Percentiles rank a stretch among this genome's conserved stretches.
These are phyloP conservation scores for Notiomystis cincta DNA, from an alignment of 2,113 vertebrate genomes.

Conservation along the genomic window DNA sequence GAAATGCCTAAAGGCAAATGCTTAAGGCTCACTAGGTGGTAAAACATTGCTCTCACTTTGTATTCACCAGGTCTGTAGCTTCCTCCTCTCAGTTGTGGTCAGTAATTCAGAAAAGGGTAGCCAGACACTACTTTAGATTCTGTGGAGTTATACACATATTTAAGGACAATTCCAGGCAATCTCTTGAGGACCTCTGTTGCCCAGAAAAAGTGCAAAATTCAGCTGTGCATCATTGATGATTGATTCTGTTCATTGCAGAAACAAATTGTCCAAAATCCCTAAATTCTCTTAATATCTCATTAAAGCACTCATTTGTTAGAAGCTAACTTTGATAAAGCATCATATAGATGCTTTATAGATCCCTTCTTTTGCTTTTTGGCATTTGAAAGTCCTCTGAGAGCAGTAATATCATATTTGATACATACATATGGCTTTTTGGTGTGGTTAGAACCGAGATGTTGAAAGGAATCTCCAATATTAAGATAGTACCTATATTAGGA, in stretches of 20 bases:
- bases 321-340: not conserved
- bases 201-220: not conserved
- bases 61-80: not conserved
- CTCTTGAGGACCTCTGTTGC: not conserved
- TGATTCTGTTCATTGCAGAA: not conserved
- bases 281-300: not conserved
- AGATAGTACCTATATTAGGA: not conserved
- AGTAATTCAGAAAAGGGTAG: not conserved
- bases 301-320: not conserved
- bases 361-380: not conserved
- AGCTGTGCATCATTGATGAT: not conserved
- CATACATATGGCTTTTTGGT: accelerated
- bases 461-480: not conserved
- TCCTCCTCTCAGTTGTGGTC: not conserved
- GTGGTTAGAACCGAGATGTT: not conserved
- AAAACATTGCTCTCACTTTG: not conserved
- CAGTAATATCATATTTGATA: not conserved
- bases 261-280: not conserved
- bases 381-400: not conserved
- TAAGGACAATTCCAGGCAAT: not conserved
- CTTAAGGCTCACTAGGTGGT: not conserved
- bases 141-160: not conserved
- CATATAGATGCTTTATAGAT: not conserved
- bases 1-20: not conserved
- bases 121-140: not conserved